Evolutionary conservation across 1,140 invertebrate species (phyloP).

Genomic region (Drosophila hydei): DNA sequence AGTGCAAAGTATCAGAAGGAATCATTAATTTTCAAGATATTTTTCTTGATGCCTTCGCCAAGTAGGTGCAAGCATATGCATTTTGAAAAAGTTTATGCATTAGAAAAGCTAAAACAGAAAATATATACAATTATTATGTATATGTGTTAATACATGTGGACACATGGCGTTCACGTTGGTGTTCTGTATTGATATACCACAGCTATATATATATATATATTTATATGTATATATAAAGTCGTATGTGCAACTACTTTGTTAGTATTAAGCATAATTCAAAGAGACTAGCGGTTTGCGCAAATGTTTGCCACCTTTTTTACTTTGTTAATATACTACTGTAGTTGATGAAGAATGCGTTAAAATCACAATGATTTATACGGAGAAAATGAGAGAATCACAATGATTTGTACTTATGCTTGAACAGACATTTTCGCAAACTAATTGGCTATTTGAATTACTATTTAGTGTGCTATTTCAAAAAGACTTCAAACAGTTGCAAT

Average conservation of each 20-base stretch:
- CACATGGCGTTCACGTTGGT: not conserved
- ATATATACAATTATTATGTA: conserved; percentile 45
- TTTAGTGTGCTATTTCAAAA: conserved; percentile 72
- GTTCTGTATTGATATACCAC: conserved; percentile 29
- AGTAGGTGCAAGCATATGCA: conserved; percentile 47
- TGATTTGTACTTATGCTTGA: conserved; percentile 27
- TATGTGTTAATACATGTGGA: conserved; percentile 43
- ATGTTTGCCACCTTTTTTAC: conserved; percentile 33
- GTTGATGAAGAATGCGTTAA: not conserved
- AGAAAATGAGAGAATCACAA: not conserved
- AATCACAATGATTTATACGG: conserved; percentile 1
- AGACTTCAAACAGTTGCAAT: conserved; percentile 72
- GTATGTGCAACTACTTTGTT: conserved; percentile 40
- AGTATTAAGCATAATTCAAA: conserved; percentile 32
- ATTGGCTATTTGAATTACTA: conserved; percentile 34
- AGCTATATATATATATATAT: conserved; percentile 17
- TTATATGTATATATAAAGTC: conserved; percentile 6
- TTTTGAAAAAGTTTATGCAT: conserved; percentile 49
- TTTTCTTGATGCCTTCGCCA: conserved; percentile 37
- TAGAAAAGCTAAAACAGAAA: conserved; percentile 40
- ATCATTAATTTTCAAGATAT: conserved; percentile 55
- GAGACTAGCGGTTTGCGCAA: not conserved
- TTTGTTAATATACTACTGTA: conserved; percentile 20
- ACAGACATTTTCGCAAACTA: conserved; percentile 34
- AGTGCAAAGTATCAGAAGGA: conserved; percentile 54